Conservation (phyloP, 2,888 invertebrate genomes). For the Zygogramma bicolorata region DNA sequence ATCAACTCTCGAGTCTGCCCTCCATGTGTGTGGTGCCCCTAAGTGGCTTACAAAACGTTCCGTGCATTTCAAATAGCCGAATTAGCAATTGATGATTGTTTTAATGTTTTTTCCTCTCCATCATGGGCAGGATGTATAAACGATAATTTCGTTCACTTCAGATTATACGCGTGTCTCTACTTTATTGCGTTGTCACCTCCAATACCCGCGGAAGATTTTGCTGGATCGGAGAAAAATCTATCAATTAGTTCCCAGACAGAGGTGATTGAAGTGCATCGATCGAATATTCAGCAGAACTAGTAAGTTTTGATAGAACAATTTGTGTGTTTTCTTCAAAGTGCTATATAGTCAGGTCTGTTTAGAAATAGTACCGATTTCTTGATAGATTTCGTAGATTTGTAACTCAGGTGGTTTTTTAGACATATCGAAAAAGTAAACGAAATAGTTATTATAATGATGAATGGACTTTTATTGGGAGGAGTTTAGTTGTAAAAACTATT, state of each 20-base stretch:
- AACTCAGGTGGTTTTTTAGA: too few relatives aligned
- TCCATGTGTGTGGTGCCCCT: slow-evolving; percentile 12
- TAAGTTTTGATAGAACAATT: background rate
- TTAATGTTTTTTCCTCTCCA: slow-evolving; percentile 27
- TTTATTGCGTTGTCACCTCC: slow-evolving; percentile 1
- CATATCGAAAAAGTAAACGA: too few relatives aligned
- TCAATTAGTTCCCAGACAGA: slow-evolving; percentile 17
- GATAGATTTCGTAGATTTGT: too few relatives aligned
- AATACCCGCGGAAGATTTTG: background rate
- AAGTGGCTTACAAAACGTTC: slow-evolving; percentile 32
- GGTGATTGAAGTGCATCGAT: slow-evolving; percentile 20
- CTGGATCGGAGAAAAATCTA: slow-evolving; percentile 22
- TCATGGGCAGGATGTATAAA: slow-evolving; percentile 9
- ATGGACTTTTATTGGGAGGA: too few relatives aligned
- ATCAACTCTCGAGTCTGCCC: background rate
- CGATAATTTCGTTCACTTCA: slow-evolving; percentile 1
- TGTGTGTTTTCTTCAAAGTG: background rate
- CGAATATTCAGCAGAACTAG: background rate
- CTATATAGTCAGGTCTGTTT: background rate
- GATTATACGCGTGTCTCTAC: slow-evolving; percentile 7
- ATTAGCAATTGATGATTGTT: slow-evolving; percentile 36
- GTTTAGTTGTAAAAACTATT: too few relatives aligned
- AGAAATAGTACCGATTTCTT: too few relatives aligned
- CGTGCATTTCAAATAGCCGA: slow-evolving; percentile 35
- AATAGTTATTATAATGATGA: too few relatives aligned